A percentile compares a stretch with the other conserved stretches of the same genome.
These are phyloP conservation scores for Sesia apiformis DNA, from an alignment of 2,888 invertebrate genomes.

Conservation along the genomic window DNA sequence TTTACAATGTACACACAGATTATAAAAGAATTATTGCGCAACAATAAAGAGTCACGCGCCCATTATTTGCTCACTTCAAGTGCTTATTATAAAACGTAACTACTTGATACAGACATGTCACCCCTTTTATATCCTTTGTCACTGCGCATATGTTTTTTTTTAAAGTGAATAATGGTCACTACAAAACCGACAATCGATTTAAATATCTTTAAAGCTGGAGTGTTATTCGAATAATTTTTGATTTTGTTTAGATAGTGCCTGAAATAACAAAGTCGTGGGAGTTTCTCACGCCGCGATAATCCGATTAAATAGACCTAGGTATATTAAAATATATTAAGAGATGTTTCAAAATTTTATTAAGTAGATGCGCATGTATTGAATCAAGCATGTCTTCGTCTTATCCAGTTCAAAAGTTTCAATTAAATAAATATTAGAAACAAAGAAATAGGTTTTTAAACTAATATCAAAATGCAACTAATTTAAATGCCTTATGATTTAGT, in stretches of 20 bases:
- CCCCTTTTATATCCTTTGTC: constrained; percentile 27
- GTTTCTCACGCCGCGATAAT: constrained; percentile 12
- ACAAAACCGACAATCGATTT: constrained; percentile 22
- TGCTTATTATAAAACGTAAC: constrained; percentile 21
- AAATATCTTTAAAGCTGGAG: constrained; percentile 31
- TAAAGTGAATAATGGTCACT: constrained; percentile 38
- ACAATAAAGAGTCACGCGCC: constrained; percentile 37
- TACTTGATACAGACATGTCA: constrained; percentile 4
- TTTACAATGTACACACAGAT: too few species aligned
- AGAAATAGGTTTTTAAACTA: too few species aligned
- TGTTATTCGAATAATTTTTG: constrained; percentile 21
- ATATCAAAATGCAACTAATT: too few species aligned
- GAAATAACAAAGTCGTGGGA: constrained; percentile 16
- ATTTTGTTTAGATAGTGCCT: constrained; percentile 15
- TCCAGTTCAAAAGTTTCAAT: too few species aligned
- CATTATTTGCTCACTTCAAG: constrained; percentile 48
- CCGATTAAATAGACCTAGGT: too few species aligned
- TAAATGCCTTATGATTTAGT: too few species aligned
- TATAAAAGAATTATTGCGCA: neutral
- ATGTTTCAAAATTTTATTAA: too few species aligned
- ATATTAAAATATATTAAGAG: too few species aligned
- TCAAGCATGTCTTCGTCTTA: too few species aligned
- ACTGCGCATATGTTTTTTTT: constrained; percentile 49
- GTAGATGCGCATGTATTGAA: too few species aligned
- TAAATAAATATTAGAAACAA: too few species aligned